These are phyloP conservation scores for Serripes groenlandicus DNA, from an alignment of 2,888 invertebrate genomes.

Conservation along the genomic window DNA sequence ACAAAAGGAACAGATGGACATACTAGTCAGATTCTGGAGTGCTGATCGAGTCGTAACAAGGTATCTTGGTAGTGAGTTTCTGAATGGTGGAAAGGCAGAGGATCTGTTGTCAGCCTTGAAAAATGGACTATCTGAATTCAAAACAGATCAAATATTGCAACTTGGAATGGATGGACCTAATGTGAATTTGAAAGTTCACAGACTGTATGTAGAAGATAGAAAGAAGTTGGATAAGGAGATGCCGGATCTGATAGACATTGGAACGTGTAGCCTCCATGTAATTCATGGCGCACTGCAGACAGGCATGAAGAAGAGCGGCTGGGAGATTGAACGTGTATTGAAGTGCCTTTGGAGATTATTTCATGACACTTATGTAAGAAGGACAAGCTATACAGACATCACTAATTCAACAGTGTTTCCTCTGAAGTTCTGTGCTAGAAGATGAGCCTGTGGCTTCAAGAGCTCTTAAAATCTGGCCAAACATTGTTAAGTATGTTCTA, in stretches of 20 bases:
- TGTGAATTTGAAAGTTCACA: constrained; percentile 34
- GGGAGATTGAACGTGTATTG: constrained; percentile 47
- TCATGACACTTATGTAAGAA: constrained; percentile 34
- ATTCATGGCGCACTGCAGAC: constrained; percentile 80
- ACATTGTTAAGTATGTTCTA: constrained; percentile 14
- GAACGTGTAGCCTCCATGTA: constrained; percentile 79
- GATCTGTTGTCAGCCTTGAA: constrained; percentile 67
- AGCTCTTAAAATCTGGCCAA: constrained; percentile 47
- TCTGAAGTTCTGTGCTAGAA: constrained; percentile 48
- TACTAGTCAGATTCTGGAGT: constrained; percentile 74
- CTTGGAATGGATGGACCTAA: constrained; percentile 51
- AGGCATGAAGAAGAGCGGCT: constrained; percentile 68
- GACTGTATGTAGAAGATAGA: constrained; percentile 20
- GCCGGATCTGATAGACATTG: constrained; percentile 71
- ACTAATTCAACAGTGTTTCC: constrained; percentile 28
- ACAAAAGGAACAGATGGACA: constrained; percentile 74
- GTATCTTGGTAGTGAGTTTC: constrained; percentile 72
- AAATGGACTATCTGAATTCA: constrained; percentile 42
- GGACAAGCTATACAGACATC: constrained; percentile 29
- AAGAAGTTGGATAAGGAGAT: constrained; percentile 29
- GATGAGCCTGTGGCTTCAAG: constrained; percentile 41
- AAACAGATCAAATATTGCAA: constrained; percentile 33
- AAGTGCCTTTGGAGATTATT: constrained; percentile 36
- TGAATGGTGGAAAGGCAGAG: constrained; percentile 62
- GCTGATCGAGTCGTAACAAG: constrained; percentile 66